Base-by-base conservation (phyloP, 2,797 vertebrate genomes). In the Danio albolineatus region DNA sequence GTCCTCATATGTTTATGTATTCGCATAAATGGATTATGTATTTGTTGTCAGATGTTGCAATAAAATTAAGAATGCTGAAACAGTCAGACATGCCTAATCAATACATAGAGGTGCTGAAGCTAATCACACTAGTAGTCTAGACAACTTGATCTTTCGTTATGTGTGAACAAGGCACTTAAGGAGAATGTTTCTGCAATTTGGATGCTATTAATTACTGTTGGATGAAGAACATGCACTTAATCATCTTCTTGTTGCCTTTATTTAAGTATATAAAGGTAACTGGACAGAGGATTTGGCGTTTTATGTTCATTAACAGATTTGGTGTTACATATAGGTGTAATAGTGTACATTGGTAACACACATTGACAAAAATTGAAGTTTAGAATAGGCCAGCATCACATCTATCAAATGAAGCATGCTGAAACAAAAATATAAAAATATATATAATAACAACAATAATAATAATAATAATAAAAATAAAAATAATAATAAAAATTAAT, bases 161-260 rank as follows among this genome's bases (percentile, higher is more conserved):
- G 44, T 48, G 36, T 71, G 48, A 71, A 56, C 69, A 71, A 21
- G 69, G 38, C n/a, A 39, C 19, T 71, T 56, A 56, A 71, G 39
- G 7, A 17, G 38, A 56, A 43, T 57, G 19, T 72, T 72, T 72
- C 19, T 39, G 28, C 39, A 72, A 44, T 56, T 56, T 14, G 17
- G 7, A 10, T 43, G 51, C 51, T 44, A 19, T 43, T 72, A 72
- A 56, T 72, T 57, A 13, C 51, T 43, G 28, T 21, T 44, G 17
- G 4, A 44, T 72, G 53, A 57, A 57, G 69, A 56, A 57, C 39
- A 21, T 57, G 39, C 14, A 56, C 5, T 56, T 57, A 44, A 56
- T 56, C 14, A n/a, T 49, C 46, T 51, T 69, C 14, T 69, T 38
- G 66, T 36, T 51, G 5, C 48, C 51, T n/a, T 28, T 48, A 9